Evolutionary conservation across 2,797 vertebrate genomes (phyloP).

Genomic region (Betta splendens): DNA sequence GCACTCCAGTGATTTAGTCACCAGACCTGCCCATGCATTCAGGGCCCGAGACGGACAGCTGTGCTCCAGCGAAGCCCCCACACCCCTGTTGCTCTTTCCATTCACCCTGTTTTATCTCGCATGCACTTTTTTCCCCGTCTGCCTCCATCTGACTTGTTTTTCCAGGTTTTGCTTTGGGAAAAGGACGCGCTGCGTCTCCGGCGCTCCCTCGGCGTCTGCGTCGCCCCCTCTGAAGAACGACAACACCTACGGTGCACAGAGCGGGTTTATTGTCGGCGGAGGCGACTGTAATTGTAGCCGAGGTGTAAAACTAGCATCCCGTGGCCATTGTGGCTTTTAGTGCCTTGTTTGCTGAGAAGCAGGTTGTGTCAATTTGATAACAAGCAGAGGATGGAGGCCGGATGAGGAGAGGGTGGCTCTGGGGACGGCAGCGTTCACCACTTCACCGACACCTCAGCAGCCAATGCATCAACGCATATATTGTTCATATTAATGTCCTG

Average conservation of each 20-base stretch:
- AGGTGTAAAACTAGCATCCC: conserved; percentile 55
- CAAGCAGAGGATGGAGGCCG: conserved; percentile 30
- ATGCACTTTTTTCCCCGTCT: conserved; percentile 37
- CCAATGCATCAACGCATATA: no score
- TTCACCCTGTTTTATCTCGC: conserved; percentile 50
- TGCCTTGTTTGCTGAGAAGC: conserved; percentile 39
- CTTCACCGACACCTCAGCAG: conserved; percentile 13
- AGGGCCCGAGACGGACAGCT: conserved; percentile 82
- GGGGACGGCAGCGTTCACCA: conserved; percentile 5
- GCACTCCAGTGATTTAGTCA: conserved; percentile 81
- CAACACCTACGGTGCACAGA: no score
- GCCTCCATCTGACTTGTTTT: conserved; percentile 54
- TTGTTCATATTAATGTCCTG: no score
- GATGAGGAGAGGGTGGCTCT: background rate
- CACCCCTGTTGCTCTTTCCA: conserved; percentile 37
- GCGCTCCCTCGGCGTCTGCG: conserved; percentile 53
- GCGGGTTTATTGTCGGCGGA: conserved; percentile 31
- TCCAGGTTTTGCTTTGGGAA: conserved; percentile 70
- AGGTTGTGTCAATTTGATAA: conserved; percentile 46
- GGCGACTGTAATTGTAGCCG: conserved; percentile 41
- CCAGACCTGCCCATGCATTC: conserved; percentile 81
- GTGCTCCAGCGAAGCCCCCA: conserved; percentile 66
- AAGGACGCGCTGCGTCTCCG: conserved; percentile 68
- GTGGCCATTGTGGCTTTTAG: conserved; percentile 47
- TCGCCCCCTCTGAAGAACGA: conserved; percentile 49